Conservation (phyloP, 2,113 vertebrate genomes). For the Xyrauchen texanus region DNA sequence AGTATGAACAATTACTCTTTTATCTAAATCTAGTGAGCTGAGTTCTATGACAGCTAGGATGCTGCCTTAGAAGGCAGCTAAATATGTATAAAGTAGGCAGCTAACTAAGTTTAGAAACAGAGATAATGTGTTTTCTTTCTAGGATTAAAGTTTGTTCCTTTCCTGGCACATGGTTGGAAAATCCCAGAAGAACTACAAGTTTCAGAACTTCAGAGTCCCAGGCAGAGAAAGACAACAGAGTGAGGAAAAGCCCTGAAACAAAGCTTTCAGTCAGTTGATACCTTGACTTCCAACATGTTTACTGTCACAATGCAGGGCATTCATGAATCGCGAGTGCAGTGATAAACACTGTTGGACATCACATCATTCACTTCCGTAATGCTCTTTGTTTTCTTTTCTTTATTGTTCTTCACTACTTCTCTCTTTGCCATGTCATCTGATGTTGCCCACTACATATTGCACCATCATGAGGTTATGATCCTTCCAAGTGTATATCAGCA, state of each 20-base stretch:
- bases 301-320: slow-evolving; percentile 35
- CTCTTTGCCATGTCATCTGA: slow-evolving; percentile 10
- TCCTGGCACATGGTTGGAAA: too few relatives aligned
- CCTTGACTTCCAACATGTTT: slow-evolving; percentile 25
- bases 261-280: slow-evolving; percentile 16
- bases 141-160: too few relatives aligned
- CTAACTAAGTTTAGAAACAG: too few relatives aligned
- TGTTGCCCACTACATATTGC: slow-evolving; percentile 22
- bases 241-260: not conserved
- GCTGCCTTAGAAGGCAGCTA: too few relatives aligned
- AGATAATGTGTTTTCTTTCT: too few relatives aligned
- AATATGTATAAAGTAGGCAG: too few relatives aligned
- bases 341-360: slow-evolving; percentile 32
- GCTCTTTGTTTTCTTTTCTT: slow-evolving; percentile 31
- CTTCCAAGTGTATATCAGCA: not conserved
- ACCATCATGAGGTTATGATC: slow-evolving; percentile 46
- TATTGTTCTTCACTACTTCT: slow-evolving; percentile 29
- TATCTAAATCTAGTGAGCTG: too few relatives aligned
- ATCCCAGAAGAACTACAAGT: too few relatives aligned
- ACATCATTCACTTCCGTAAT: slow-evolving; percentile 24
- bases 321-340: slow-evolving; percentile 27
- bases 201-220: too few relatives aligned
- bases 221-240: too few relatives aligned
- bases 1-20: too few relatives aligned
- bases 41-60: too few relatives aligned